A percentile compares a stretch with the other conserved stretches of the same genome.
These are phyloP conservation scores for Seriola quinqueradiata DNA, from an alignment of 2,113 vertebrate genomes.

Conservation along the genomic window DNA sequence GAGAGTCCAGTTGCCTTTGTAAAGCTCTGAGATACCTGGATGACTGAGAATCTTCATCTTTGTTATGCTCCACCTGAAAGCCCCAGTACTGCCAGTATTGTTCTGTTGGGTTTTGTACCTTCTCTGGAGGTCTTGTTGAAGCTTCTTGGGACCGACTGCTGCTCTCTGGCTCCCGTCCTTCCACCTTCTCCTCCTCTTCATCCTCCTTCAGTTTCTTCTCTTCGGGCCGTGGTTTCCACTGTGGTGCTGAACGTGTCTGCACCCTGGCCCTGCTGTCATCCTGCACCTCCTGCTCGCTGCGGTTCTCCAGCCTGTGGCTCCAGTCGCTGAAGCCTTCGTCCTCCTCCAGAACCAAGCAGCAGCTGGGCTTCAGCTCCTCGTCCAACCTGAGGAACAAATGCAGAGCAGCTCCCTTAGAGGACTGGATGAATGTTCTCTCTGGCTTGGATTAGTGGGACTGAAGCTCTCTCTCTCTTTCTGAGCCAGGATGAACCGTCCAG, in stretches of 20 bases:
- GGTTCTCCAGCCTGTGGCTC: conserved; percentile 88
- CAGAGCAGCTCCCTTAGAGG: background rate
- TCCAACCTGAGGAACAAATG: conserved; percentile 70
- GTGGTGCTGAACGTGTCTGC: conserved; percentile 7
- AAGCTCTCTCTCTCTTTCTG: background rate
- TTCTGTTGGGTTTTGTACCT: conserved; percentile 29
- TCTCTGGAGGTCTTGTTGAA: conserved; percentile 39
- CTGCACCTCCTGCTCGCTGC: conserved; percentile 59
- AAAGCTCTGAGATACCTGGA: no score
- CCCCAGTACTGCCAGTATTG: background rate
- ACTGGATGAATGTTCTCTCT: background rate
- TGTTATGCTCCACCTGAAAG: no score
- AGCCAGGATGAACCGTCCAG: background rate
- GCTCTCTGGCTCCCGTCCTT: conserved; percentile 1
- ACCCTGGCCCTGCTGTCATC: background rate
- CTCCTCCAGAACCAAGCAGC: conserved; percentile 86
- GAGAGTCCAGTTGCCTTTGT: no score
- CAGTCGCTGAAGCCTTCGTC: conserved; percentile 95
- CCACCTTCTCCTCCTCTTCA: conserved; percentile 19
- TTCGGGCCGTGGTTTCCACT: conserved; percentile 19
- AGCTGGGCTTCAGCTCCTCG: conserved; percentile 77
- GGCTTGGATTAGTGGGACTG: background rate
- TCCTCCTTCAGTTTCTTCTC: conserved; percentile 20
- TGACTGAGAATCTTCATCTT: no score
- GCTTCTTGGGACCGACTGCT: conserved; percentile 23